phyloP scores from a whole-genome alignment of 2,888 invertebrate species.

The Rambutsinella grinnellia region DNA sequence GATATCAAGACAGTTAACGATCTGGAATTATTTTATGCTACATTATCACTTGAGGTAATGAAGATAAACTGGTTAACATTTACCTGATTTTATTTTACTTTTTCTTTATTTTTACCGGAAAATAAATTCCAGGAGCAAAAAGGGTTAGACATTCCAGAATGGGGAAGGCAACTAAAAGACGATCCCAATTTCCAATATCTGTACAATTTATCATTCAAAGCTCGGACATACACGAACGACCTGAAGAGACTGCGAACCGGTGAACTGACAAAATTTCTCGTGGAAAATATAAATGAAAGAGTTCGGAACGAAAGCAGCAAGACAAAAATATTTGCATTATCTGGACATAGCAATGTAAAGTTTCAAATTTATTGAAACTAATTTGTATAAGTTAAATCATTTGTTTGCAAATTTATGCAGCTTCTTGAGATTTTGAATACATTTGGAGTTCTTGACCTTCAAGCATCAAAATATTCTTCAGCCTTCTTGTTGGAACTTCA shows the following conservation, averaged over 20 bases:
- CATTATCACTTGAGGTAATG: constrained; percentile 45
- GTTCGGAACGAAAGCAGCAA: constrained; percentile 12
- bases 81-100: too few relatives aligned
- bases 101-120: too few relatives aligned
- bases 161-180: constrained; percentile 32
- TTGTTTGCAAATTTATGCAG: constrained; percentile 11
- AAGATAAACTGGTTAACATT: background rate
- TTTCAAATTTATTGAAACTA: too few relatives aligned
- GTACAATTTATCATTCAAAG: constrained; percentile 49
- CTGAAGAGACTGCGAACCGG: constrained; percentile 47
- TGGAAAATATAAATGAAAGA: constrained; percentile 38
- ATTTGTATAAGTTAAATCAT: too few relatives aligned
- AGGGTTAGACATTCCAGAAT: constrained; percentile 48
- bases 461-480: constrained; percentile 39
- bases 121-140: constrained; percentile 45
- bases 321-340: constrained; percentile 47
- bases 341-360: constrained; percentile 44
- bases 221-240: constrained; percentile 41
- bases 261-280: constrained; percentile 31
- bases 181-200: constrained; percentile 47
- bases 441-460: constrained; percentile 45
- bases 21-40: constrained; percentile 47
- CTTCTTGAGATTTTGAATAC: constrained; percentile 48
- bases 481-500: constrained; percentile 54
- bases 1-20: constrained; percentile 44